phyloP scores from a whole-genome alignment of 1,140 invertebrate genomes.

The Rhagoletis pomonella region DNA sequence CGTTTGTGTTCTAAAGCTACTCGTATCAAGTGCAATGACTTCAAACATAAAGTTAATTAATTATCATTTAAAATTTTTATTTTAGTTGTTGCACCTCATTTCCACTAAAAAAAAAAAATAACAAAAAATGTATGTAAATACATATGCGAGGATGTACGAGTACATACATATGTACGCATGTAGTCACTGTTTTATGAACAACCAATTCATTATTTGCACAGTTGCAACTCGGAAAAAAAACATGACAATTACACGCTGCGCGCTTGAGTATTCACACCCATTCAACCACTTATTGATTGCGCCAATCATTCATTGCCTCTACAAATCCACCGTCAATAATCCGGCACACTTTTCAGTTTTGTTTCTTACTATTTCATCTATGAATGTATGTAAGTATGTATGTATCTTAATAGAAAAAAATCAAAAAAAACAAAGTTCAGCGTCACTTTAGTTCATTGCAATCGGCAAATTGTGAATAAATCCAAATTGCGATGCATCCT shows the following conservation, averaged over 20 bases:
- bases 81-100: no score
- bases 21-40: no score
- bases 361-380: background rate
- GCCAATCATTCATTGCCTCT: background rate
- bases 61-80: no score
- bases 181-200: no score
- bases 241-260: conserved; percentile 6
- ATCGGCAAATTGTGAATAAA: background rate
- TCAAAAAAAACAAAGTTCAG: background rate
- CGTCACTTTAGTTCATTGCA: background rate
- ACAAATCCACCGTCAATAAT: background rate
- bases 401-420: no score
- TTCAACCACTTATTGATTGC: background rate
- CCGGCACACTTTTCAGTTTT: background rate
- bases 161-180: no score
- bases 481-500: background rate
- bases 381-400: background rate
- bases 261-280: background rate
- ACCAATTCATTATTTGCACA: conserved; percentile 40
- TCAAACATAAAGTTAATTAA: no score
- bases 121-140: no score
- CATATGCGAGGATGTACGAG: no score
- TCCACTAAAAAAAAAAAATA: no score
- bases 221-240: background rate
- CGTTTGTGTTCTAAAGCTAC: no score